Conservation (phyloP, 1,140 invertebrate species). For the Drosophila subobscura region DNA sequence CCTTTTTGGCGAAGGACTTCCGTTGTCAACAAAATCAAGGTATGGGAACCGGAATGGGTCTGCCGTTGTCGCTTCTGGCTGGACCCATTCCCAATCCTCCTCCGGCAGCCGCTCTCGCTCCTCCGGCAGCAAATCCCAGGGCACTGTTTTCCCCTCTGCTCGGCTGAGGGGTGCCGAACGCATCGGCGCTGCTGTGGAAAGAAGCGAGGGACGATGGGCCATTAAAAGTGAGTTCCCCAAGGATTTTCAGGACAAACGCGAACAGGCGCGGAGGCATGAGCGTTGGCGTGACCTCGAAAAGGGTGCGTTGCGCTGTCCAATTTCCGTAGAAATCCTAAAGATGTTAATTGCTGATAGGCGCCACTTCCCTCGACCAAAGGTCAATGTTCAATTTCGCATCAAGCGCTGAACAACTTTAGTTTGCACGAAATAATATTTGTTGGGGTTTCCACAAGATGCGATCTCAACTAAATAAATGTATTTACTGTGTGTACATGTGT, state of each 20-base stretch:
- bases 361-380: slow-evolving; percentile 36
- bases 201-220: slow-evolving; percentile 12
- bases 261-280: not conserved
- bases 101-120: too few relatives aligned
- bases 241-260: slow-evolving; percentile 9
- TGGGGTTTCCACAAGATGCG: too few relatives aligned
- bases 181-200: slow-evolving; percentile 42
- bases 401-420: slow-evolving; percentile 11
- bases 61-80: slow-evolving; percentile 11
- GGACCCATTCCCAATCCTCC: not conserved
- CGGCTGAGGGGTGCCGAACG: slow-evolving; percentile 43
- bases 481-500: too few relatives aligned
- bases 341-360: slow-evolving; percentile 72
- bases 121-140: too few relatives aligned
- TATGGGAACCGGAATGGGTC: slow-evolving; percentile 27
- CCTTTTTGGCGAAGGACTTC: slow-evolving; percentile 61
- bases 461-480: too few relatives aligned
- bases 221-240: slow-evolving; percentile 47
- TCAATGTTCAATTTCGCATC: slow-evolving; percentile 32
- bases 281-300: slow-evolving; percentile 25
- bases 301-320: slow-evolving; percentile 61
- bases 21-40: slow-evolving; percentile 47
- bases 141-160: slow-evolving; percentile 15
- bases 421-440: too few relatives aligned
- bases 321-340: slow-evolving; percentile 56